Evolutionary conservation across 2,797 vertebrate genomes (phyloP).

Genomic region (Smutsia temminckii): DNA sequence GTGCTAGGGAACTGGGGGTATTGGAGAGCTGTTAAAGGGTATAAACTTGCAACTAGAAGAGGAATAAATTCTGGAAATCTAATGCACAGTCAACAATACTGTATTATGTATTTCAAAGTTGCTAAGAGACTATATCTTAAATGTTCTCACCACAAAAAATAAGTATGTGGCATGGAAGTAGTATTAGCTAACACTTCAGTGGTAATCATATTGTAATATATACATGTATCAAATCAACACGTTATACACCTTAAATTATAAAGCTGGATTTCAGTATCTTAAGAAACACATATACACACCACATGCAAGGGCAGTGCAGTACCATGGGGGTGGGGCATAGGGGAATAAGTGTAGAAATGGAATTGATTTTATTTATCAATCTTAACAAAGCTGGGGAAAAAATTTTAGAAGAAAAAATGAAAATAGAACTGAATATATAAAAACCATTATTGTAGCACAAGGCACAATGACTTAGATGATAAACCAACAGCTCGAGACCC

Average conservation of each 20-base stretch:
- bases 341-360: too few species aligned
- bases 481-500: background rate
- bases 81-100: background rate
- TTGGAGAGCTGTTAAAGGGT: background rate
- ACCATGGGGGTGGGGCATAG: too few species aligned
- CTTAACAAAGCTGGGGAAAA: background rate
- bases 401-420: background rate
- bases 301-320: background rate
- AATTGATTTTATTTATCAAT: background rate
- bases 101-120: background rate
- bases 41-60: background rate
- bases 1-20: too few species aligned
- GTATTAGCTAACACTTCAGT: background rate
- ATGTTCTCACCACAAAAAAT: background rate
- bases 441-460: background rate
- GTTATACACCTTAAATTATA: background rate
- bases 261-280: background rate
- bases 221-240: background rate
- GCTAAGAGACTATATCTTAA: background rate
- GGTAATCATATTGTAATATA: background rate
- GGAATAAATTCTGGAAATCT: background rate
- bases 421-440: slow-evolving; percentile 11
- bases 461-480: background rate
- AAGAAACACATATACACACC: background rate
- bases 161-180: background rate